phyloP scores from a whole-genome alignment of 2,113 vertebrate genomes.

The Progne subis region DNA sequence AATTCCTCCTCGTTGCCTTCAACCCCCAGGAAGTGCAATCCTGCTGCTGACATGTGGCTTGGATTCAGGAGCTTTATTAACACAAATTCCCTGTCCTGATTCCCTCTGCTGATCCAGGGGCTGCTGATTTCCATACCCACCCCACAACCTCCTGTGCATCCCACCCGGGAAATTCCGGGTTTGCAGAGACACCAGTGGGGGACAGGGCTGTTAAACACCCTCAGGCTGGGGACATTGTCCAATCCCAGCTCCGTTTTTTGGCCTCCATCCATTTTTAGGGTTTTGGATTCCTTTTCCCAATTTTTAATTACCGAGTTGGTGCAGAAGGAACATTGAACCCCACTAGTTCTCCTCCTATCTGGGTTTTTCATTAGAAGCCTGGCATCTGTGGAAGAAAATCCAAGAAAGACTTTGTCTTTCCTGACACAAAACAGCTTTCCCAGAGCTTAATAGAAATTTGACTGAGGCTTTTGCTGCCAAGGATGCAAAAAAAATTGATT shows the following conservation, averaged over 20 bases:
- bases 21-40: background rate
- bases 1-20: background rate
- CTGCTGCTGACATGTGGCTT: background rate
- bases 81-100: background rate
- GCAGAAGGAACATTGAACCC: background rate
- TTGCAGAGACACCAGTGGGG: background rate
- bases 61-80: background rate
- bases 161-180: background rate
- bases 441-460: conserved; percentile 7
- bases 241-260: background rate
- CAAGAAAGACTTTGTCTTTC: conserved; percentile 8
- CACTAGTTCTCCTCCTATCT: background rate
- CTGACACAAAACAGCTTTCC: background rate
- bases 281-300: background rate
- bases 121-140: background rate
- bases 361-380: background rate
- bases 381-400: background rate
- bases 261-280: background rate
- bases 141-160: background rate
- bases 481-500: conserved; percentile 32
- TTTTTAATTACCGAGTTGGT: background rate
- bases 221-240: rapidly evolving
- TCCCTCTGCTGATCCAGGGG: background rate
- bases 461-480: background rate
- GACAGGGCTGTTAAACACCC: background rate